A percentile compares a stretch with the other conserved stretches of the same genome.
Evolutionary conservation across 2,113 vertebrate genomes (phyloP).

Genomic region (Hemiprocne comata): DNA sequence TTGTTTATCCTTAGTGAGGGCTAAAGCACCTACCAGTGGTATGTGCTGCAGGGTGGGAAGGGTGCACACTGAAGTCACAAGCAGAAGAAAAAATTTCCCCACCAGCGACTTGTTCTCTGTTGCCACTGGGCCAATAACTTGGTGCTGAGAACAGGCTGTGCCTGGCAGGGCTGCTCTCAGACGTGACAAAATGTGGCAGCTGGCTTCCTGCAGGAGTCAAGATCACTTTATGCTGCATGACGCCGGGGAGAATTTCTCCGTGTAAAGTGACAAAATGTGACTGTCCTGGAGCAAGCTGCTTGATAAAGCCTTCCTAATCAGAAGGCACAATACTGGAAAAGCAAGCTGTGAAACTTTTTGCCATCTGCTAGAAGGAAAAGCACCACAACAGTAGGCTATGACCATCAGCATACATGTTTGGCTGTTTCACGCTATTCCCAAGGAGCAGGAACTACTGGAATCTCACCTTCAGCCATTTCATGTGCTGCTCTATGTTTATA

Average conservation of each 20-base stretch:
- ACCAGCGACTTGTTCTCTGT: too few relatives aligned
- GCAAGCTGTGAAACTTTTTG: background rate
- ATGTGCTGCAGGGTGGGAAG: background rate
- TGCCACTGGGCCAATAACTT: background rate
- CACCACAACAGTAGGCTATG: fast-evolving
- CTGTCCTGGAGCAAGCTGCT: background rate
- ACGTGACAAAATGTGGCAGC: background rate
- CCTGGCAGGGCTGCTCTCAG: background rate
- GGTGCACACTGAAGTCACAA: fast-evolving
- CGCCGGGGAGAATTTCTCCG: background rate
- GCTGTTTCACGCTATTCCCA: background rate
- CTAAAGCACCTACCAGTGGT: fast-evolving
- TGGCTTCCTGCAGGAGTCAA: background rate
- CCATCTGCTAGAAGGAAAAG: background rate
- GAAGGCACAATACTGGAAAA: background rate
- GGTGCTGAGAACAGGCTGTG: fast-evolving
- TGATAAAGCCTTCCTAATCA: background rate
- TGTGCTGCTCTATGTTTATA: background rate
- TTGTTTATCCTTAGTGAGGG: fast-evolving
- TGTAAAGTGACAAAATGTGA: background rate
- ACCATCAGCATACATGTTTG: fast-evolving
- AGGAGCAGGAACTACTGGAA: background rate
- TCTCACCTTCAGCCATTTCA: background rate
- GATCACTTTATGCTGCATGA: background rate
- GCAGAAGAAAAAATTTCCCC: fast-evolving